Base-by-base conservation (phyloP, 2,888 invertebrate genomes). In the Eilema caniola region DNA sequence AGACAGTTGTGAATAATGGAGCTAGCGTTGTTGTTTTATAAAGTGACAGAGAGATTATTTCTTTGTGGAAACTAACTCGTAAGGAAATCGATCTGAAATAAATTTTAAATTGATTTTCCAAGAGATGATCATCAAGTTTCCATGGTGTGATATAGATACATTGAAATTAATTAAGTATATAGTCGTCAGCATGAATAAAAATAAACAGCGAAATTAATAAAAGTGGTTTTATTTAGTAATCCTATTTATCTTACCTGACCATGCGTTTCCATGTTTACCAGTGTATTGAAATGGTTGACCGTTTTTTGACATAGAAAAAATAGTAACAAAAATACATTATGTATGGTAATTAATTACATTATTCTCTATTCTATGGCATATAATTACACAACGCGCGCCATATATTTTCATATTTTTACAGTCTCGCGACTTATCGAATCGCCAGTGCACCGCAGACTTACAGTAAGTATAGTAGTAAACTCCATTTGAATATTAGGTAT, bases 81-180 rank as follows among this genome's bases (percentile, higher is more conserved):
- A 81, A 75, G 78, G 77, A 81, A 85, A 85, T 77, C 77, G 79
- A 75, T 74, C 16, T 76, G 72, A 70, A 75, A 69, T 64, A 41
- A 66, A 65, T 72, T 78, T 83, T 80, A 78, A 72, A 82, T 83
- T 86, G 83, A 78, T 86, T 88, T 85, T 78, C 83, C 82, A 74
- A 80, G 83, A 81, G 80, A 70, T 80, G 75, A 82, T 85, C 83
- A 88, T 86, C 85, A 83, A 86, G 92, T 94, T 93, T 92, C 93
- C 92, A 91, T 87, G 89, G 94, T 94, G 95, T 94, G 94, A 94
- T 95, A 95, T 93, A 94, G 91, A 86, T 92, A 93, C 91, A 90
- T 93, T 93, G 89, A 89, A 90, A 89, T 86, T 92, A 89, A 85
- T 87, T 89, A 95, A 93, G 92, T 89, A 92, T 90, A 94, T 94